Evolutionary conservation across 2,797 vertebrate genomes (phyloP), one percentile per base, ranked within the genome.

Genomic region (Danio albolineatus): DNA sequence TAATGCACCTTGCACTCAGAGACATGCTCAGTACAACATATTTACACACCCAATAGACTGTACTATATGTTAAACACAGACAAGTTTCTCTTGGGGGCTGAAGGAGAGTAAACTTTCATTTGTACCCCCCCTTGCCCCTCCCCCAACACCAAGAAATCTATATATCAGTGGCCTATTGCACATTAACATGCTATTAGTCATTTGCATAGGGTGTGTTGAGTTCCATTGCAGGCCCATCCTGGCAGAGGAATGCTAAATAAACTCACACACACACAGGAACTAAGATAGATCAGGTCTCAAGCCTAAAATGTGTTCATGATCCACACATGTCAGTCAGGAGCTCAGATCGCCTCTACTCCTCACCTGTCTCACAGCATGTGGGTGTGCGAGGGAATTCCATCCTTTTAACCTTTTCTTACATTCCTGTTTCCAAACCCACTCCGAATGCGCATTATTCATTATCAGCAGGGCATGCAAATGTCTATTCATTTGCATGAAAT

Each of bases 211-310:
- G 70, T 73, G 70, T 73, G 54, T 57, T 28, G 5, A 59, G 54
- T 73, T 67, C 60, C 77, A 44, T 10, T 75, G 79, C 13, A 16
- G 41, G 77, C 81, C 88, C 78, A 88, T 82, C 91, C 91, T 88
- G 43, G 6, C 14, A 0, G 43, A 67, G 83, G 89, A 91, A 93
- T 91, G 90, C 71, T 48, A 46, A 77, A 53, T 28, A 54, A 78
- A 81, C 57, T n/a, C 62, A 28, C 16, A 77, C 49, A 70, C 67
- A 82, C 54, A 80, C 57, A 76, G 76, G 44, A 53, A 44, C 57
- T 48, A 13, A 2, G 12, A 43, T 4, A 49, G 64, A 17, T 56
- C 7, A 77, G 66, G 56, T 78, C 66, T 51, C 2, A 0, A 66
- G 7, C 3, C 54, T 43, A 14, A 71, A 59, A 21, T 67, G 10